Evolutionary conservation across 2,888 invertebrate species (phyloP).

Genomic region (Drosophila barbarae): DNA sequence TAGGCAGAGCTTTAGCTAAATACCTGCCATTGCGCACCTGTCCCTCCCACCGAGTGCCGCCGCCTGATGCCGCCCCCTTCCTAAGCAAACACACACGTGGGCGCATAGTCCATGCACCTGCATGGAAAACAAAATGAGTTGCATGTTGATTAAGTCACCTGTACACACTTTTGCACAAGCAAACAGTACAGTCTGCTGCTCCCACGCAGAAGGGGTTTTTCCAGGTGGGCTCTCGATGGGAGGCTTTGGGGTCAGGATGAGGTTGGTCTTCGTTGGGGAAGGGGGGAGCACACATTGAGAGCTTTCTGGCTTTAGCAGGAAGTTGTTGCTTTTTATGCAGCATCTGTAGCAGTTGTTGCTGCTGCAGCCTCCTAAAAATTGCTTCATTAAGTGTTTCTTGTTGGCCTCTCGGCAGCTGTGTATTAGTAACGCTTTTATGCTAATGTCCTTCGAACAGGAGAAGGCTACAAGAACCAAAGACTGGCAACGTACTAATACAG

Average conservation of each 20-base stretch:
- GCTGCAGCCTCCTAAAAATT: slow-evolving; percentile 62
- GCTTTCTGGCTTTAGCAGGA: slow-evolving; percentile 66
- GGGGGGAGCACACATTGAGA: slow-evolving; percentile 24
- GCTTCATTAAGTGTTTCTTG: slow-evolving; percentile 75
- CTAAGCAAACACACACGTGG: slow-evolving; percentile 39
- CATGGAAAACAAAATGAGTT: slow-evolving; percentile 63
- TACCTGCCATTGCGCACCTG: slow-evolving; percentile 50
- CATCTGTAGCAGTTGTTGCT: slow-evolving; percentile 36
- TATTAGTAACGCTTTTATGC: slow-evolving; percentile 74
- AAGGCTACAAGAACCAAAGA: slow-evolving; percentile 20
- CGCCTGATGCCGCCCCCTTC: slow-evolving; percentile 7
- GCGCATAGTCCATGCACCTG: slow-evolving; percentile 36
- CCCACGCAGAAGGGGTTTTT: slow-evolving; percentile 9
- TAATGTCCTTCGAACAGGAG: slow-evolving; percentile 67
- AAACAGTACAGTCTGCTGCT: slow-evolving; percentile 47
- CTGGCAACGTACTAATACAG: slow-evolving; percentile 10
- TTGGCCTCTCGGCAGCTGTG: slow-evolving; percentile 59
- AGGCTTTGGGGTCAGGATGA: not conserved
- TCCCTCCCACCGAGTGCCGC: not conserved
- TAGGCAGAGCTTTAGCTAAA: slow-evolving; percentile 63
- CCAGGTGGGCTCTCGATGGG: not conserved
- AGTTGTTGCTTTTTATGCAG: slow-evolving; percentile 71
- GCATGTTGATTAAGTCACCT: slow-evolving; percentile 75
- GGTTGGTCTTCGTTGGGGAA: not conserved
- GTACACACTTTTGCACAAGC: slow-evolving; percentile 68